Evolutionary conservation across 2,113 vertebrate species (phyloP).

Genomic region (Pithys albifrons): DNA sequence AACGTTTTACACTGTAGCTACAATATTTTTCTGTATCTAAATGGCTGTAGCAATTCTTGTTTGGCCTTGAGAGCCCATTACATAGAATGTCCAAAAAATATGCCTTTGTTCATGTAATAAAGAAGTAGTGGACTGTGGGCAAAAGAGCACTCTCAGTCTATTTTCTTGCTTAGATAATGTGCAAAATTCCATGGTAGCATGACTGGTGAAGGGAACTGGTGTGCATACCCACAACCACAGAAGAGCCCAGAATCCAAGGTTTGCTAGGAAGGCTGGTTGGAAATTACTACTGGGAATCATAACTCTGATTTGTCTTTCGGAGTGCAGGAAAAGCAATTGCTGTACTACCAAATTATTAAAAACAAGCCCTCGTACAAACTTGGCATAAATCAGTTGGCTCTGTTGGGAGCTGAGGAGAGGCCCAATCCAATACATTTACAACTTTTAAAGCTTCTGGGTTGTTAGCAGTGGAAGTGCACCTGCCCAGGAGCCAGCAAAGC

Average conservation of each 20-base stretch:
- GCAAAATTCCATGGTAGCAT: background rate
- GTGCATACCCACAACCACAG: accelerated
- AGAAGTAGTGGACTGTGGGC: accelerated
- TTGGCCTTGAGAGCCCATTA: background rate
- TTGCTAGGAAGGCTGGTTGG: background rate
- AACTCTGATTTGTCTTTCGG: background rate
- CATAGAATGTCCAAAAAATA: background rate
- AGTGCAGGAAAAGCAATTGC: background rate
- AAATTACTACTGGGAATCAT: background rate
- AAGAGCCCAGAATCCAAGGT: background rate
- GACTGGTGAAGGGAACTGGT: background rate
- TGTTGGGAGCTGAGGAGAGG: background rate
- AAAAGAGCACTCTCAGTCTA: background rate
- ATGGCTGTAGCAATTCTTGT: background rate
- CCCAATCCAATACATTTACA: background rate
- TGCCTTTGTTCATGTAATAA: background rate
- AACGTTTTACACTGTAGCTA: background rate
- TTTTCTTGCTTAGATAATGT: background rate
- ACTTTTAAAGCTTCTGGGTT: background rate
- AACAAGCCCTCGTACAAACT: background rate
- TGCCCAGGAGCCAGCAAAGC: background rate
- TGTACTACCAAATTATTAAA: background rate
- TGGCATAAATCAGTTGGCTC: background rate
- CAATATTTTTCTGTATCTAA: background rate
- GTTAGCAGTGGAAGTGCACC: background rate